Evolutionary conservation across 1,140 invertebrate genomes (phyloP).

Genomic region (Drosophila azteca): DNA sequence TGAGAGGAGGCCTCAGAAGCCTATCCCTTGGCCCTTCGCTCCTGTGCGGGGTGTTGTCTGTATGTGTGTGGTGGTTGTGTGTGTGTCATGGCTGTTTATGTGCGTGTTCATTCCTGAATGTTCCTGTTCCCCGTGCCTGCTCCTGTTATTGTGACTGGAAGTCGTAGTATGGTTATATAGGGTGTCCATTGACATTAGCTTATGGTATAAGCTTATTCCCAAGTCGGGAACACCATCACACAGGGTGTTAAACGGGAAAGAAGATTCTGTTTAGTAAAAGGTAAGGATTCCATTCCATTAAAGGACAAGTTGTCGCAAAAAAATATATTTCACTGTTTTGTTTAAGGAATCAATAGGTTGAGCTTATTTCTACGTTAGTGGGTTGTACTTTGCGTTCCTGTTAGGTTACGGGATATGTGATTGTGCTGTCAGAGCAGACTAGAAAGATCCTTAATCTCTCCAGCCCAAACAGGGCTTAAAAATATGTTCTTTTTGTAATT

Average conservation of each 20-base stretch:
- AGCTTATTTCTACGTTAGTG: no score
- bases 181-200: slow-evolving; percentile 32
- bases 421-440: no score
- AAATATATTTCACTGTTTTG: no score
- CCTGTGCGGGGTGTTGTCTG: slow-evolving; percentile 16
- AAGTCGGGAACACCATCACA: slow-evolving; percentile 3
- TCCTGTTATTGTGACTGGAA: slow-evolving; percentile 67
- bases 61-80: slow-evolving; percentile 46
- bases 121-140: slow-evolving; percentile 40
- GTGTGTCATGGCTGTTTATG: slow-evolving; percentile 57
- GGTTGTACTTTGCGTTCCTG: no score
- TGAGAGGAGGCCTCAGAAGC: no score
- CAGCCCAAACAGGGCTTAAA: background rate
- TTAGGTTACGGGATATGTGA: no score
- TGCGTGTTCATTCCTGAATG: slow-evolving; percentile 53
- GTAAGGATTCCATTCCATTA: background rate
- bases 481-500: background rate
- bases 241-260: background rate
- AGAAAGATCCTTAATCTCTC: no score
- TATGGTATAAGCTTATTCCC: background rate
- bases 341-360: background rate
- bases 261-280: background rate
- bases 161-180: slow-evolving; percentile 35
- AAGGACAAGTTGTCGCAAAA: background rate
- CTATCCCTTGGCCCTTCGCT: slow-evolving; percentile 6